These are phyloP conservation scores for Selene dorsalis DNA, from an alignment of 2,797 vertebrate genomes.

Conservation along the genomic window DNA sequence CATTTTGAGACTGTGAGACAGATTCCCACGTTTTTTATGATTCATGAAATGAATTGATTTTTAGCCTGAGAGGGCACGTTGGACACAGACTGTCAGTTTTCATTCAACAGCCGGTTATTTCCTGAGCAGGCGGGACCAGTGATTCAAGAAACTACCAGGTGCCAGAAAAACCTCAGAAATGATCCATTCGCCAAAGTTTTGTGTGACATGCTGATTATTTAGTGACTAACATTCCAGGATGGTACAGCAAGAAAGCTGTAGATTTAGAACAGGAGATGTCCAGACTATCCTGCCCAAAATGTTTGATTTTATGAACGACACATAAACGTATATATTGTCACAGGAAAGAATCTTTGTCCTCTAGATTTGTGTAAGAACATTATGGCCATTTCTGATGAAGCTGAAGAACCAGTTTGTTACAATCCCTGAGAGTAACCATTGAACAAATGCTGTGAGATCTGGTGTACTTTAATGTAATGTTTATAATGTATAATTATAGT, in stretches of 20 bases:
- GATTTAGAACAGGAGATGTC: not conserved
- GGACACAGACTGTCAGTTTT: constrained; percentile 24
- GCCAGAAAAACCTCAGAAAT: constrained; percentile 3
- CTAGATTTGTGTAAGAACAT: not conserved
- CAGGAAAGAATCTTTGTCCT: not conserved
- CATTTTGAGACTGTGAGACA: constrained; percentile 25
- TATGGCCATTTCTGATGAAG: constrained; percentile 19
- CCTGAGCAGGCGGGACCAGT: not conserved
- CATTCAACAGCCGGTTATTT: constrained; percentile 18
- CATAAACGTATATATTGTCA: not conserved
- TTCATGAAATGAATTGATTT: constrained; percentile 51
- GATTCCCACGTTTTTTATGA: constrained; percentile 52
- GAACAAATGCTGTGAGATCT: constrained; percentile 59
- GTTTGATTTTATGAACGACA: constrained; percentile 6
- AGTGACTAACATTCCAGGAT: constrained; percentile 38
- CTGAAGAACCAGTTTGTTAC: constrained; percentile 22
- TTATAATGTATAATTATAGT: constrained; percentile 49
- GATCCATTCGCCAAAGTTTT: not conserved
- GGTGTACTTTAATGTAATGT: constrained; percentile 61
- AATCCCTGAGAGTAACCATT: constrained; percentile 24
- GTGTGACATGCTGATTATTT: constrained; percentile 32
- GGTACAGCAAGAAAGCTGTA: constrained; percentile 18
- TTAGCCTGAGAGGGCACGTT: constrained; percentile 52
- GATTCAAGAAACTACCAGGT: constrained; percentile 20
- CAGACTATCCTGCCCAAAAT: not conserved